Base-by-base conservation (phyloP, 2,113 vertebrate genomes). In the Echinops telfairi region DNA sequence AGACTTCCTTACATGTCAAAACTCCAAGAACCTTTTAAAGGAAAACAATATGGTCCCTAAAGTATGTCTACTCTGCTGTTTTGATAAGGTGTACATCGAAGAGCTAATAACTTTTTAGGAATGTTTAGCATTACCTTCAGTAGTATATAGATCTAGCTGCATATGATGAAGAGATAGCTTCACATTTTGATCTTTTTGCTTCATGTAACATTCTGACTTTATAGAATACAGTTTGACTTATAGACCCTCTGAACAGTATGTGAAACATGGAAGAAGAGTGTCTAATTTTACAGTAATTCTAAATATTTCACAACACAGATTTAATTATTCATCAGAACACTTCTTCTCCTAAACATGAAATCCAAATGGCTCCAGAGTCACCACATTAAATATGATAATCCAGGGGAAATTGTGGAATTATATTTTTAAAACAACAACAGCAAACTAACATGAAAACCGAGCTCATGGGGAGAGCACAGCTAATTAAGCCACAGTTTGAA, bases 241-340 rank as follows among this genome's bases (percentile, higher is more conserved):
- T 7, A 62, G 0, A 60, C 2, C 1, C 9, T 83, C 36, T 11
- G 25, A 76, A 47, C 22, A 53, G 12, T 33, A 58, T 75, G 19
- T 3, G n/a, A 82, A 47, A 22, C 2, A 22, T 0, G 3, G 8
- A 19, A 8, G 0, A 70, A 86, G 31, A 47, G 12, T 29, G 19
- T 3, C 25, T 64, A 64, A 38, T 80, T 4, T 38, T 68, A 80
- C 75, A 33, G 3, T 10, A 19, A 12, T 75, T 95, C 27, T 83
- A 79, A 90, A 92, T 78, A 83, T 58, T 68, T 6, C 0, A 4
- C 23, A 43, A 58, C 0, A 27, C 60, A 90, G 22, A 60, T 66
- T 93, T 81, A 93, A 89, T 92, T 92, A 95, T 94, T 95, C 31
- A 84, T 83, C 66, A 92, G 3, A 82, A 19, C 40, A 73, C 62